A percentile compares a stretch with the other conserved stretches of the same genome.
These are phyloP conservation scores for Brachyhypopomus occidentalis DNA, from an alignment of 2,113 vertebrate genomes.

Conservation along the genomic window DNA sequence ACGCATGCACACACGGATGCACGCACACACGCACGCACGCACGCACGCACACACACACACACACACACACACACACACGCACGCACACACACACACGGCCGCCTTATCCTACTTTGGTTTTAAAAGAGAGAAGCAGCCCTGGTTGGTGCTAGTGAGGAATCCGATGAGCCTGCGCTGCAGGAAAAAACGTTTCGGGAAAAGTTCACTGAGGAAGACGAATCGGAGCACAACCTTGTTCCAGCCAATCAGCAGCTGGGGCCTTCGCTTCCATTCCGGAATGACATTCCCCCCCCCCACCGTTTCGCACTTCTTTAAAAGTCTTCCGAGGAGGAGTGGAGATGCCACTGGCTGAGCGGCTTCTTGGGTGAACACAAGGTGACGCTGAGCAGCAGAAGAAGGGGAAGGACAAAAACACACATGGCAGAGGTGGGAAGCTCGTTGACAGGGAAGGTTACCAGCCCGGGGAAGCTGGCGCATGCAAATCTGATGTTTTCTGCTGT, in stretches of 20 bases:
- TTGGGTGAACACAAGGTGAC: background rate
- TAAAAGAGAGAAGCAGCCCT: too few relatives aligned
- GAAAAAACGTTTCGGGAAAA: background rate
- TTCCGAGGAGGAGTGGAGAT: background rate
- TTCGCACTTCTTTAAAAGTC: background rate
- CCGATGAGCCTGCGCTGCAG: background rate
- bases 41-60: constrained; percentile 19
- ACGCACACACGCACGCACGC: background rate
- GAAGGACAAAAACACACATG: too few relatives aligned
- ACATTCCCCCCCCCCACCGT: too few relatives aligned
- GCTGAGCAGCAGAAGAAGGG: background rate
- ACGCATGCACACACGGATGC: constrained; percentile 4
- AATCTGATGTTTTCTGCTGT: background rate
- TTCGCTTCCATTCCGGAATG: background rate
- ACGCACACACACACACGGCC: background rate
- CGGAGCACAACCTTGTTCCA: background rate
- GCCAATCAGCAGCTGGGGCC: too few relatives aligned
- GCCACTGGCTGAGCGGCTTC: background rate
- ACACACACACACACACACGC: constrained; percentile 23
- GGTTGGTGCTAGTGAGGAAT: too few relatives aligned
- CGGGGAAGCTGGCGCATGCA: background rate
- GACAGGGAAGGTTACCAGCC: constrained; percentile 6
- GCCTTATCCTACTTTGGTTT: background rate
- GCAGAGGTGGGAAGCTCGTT: background rate
- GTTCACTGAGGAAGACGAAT: background rate